phyloP scores from a whole-genome alignment of 2,113 vertebrate genomes.

The Picathartes gymnocephalus region DNA sequence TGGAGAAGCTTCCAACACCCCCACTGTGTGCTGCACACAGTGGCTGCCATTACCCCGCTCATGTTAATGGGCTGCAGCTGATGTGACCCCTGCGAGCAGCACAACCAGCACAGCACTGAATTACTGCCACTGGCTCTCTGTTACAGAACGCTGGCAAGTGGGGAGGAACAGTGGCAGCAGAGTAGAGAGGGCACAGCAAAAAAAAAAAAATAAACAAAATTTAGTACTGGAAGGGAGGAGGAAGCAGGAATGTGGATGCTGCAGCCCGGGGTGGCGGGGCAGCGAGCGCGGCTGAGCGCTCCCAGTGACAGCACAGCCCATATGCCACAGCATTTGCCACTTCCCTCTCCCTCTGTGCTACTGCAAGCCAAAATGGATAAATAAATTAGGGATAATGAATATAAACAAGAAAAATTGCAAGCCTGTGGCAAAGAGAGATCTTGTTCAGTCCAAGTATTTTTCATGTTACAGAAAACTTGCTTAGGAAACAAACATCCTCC shows the following conservation, averaged over 20 bases:
- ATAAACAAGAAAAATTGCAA: background rate
- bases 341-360: background rate
- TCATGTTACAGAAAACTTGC: background rate
- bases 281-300: background rate
- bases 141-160: background rate
- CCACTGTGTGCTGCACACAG: background rate
- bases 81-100: background rate
- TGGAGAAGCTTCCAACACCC: background rate
- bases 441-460: background rate
- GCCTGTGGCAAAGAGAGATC: background rate
- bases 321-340: constrained; percentile 39
- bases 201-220: background rate
- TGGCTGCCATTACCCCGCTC: background rate
- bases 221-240: background rate
- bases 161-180: background rate
- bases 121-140: background rate
- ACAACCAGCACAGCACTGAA: background rate
- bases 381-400: background rate
- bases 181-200: background rate
- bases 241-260: background rate
- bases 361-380: constrained; percentile 18
- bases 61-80: background rate
- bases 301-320: background rate
- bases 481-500: constrained; percentile 19
- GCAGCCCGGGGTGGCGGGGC: background rate